Evolutionary conservation across 2,888 invertebrate genomes (phyloP), one percentile per base, ranked within the genome.

Genomic region (Dynastes tityus): DNA sequence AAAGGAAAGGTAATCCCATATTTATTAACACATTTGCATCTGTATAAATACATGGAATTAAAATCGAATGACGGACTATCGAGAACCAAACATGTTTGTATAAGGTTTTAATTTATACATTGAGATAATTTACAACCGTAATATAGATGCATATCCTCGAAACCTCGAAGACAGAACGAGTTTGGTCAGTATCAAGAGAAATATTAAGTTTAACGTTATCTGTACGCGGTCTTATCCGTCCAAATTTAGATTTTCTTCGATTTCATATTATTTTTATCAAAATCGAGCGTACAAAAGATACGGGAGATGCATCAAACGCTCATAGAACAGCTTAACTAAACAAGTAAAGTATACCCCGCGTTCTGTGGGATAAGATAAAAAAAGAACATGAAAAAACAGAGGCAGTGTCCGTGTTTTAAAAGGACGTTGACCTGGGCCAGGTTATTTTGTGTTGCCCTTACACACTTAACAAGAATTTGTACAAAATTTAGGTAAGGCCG

Each of bases 361-460:
- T 83, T 82, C 84, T 80, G 78, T 83, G 80, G 83, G 83, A 84
- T 84, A 82, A 85, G 84, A 84, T 84, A 73, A 82, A 85, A 83
- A 45, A 80, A 82, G 80, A 78, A 84, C 82, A 82, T 83, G 58
- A 84, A 85, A 83, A 83, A 84, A 82, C 84, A 83, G 81, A 85
- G 83, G 85, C 84, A 82, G 80, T 81, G 80, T 82, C 81, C 81
- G 81, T 84, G 84, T 84, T 84, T 84, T 83, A 84, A 81, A 83
- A 84, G 86, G 84, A 83, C 86, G 84, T 84, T 84, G 86, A 86
- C 86, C 85, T 83, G 83, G 82, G 79, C 81, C 84, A 83, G 83
- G 83, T 84, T 83, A 81, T 81, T 84, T 84, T 82, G 82, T 82
- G 80, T 82, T 84, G 84, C 85, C 85, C 85, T 85, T 85, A 84